Evolutionary conservation across 2,888 invertebrate species (phyloP), one percentile per base, ranked within the genome.

Genomic region (Muschampia plurimacula): DNA sequence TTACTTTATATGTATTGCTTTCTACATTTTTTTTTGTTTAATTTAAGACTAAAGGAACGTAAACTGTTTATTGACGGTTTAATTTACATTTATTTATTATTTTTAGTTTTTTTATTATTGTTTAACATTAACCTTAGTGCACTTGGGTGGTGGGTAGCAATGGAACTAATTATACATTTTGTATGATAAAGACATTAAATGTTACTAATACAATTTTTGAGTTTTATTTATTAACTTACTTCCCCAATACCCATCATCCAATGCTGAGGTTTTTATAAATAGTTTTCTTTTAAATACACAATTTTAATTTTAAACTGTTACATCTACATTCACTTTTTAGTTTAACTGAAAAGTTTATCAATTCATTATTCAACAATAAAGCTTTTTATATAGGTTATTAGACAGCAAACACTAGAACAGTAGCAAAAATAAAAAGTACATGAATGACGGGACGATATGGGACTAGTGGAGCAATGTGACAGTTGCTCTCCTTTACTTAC

Each of bases 91-190:
- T 28, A 9, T 62, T 22, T 8, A 39, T 39, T 15, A n/a, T 62
- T 39, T 62, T 59, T 3, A 36, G 2, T 36, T 60, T 32, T 60
- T 60, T 3, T 12, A 9, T n/a, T 62, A 15, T 39, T 60, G 7
- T 36, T 2, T 39, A 36, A 62, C 36, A 15, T 59, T 39, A 8
- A 39, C 9, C 39, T 62, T 15, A 62, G n/a, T 60, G 62, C 71
- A 52, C 59, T 73, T 62, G 89, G 92, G 93, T 92, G 92, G 90
- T 90, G 92, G 92, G 92, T 92, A 88, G 81, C 83, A 83, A 82
- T 80, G 83, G 82, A 78, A 76, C 75, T 75, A 78, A 78, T 78
- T 65, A 28, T 68, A 73, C 59, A 65, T 6, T 52, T 64, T 72
- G 28, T 60, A 46, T 68, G 39, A 68, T 67, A 67, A 63, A 60